Percentiles rank a stretch among this genome's conserved stretches.
These are phyloP conservation scores for Glyptemys insculpta DNA, from an alignment of 2,797 vertebrate genomes.

Conservation along the genomic window DNA sequence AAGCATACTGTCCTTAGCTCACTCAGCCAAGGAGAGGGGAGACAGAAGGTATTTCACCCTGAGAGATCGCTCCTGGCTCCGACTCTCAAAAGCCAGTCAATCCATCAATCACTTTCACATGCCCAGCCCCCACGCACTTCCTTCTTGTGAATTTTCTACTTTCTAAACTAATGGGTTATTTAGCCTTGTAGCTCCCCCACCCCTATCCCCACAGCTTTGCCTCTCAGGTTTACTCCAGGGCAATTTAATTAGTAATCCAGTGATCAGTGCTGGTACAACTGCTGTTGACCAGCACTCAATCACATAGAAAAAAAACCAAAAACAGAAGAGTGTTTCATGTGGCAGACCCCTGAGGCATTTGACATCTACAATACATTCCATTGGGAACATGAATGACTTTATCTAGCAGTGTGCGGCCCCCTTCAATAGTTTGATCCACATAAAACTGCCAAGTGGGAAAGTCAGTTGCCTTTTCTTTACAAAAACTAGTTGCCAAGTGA, in stretches of 20 bases:
- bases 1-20: not conserved
- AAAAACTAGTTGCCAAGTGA: not conserved
- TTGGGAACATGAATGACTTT: rapidly evolving
- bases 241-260: not conserved
- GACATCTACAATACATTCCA: rapidly evolving
- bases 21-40: not conserved
- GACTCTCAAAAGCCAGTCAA: not conserved
- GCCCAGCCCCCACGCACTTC: not conserved
- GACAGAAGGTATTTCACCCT: not conserved
- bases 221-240: not conserved
- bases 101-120: too few species aligned
- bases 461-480: not conserved
- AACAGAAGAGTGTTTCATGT: rapidly evolving
- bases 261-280: not conserved
- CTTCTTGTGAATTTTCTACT: not conserved
- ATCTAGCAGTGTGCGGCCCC: too few species aligned
- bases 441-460: not conserved
- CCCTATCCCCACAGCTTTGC: not conserved
- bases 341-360: not conserved
- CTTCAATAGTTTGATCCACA: not conserved
- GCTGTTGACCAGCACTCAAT: not conserved
- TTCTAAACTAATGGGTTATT: not conserved
- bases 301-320: not conserved
- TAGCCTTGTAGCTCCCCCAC: not conserved
- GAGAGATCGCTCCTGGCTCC: too few species aligned